A percentile compares a stretch with the other conserved stretches of the same genome.
phyloP scores from a whole-genome alignment of 2,888 invertebrate species.

The Trachelus troglodyta region DNA sequence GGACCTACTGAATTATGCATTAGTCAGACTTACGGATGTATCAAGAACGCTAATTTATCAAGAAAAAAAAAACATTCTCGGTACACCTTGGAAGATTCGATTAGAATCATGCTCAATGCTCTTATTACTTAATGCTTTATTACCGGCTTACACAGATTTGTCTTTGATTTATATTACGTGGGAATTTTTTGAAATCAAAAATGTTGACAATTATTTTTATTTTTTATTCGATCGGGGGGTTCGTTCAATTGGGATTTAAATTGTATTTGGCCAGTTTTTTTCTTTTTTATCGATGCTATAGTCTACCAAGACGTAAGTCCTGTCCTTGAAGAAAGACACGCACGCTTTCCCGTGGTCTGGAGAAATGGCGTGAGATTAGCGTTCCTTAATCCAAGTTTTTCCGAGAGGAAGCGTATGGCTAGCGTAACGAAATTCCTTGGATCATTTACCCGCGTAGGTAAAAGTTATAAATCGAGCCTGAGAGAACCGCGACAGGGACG shows the following conservation, averaged over 20 bases:
- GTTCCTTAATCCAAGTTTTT: not conserved
- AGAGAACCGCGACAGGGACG: conserved; percentile 26
- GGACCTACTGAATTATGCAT: conserved; percentile 55
- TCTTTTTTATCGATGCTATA: not conserved
- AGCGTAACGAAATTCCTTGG: conserved; percentile 6
- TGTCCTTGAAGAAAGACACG: not conserved
- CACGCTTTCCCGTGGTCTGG: not conserved
- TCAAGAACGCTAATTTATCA: not conserved
- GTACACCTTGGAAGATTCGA: not conserved
- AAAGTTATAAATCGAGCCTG: conserved; percentile 29
- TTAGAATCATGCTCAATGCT: not conserved
- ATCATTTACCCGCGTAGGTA: conserved; percentile 18
- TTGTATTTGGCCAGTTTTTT: not conserved
- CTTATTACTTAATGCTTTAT: not conserved
- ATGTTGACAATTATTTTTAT: not conserved
- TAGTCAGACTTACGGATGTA: conserved; percentile 34
- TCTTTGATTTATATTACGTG: not conserved
- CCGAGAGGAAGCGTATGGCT: not conserved
- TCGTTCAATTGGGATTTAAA: not conserved
- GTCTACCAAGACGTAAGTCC: not conserved
- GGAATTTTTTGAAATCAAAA: conserved; percentile 19
- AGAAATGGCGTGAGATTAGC: not conserved
- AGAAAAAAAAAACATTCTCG: not conserved
- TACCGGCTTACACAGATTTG: not conserved
- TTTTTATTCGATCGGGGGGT: not conserved